A percentile compares a stretch with the other conserved stretches of the same genome.
Evolutionary conservation across 2,113 vertebrate species (phyloP).

Genomic region (Oryzias javanicus): DNA sequence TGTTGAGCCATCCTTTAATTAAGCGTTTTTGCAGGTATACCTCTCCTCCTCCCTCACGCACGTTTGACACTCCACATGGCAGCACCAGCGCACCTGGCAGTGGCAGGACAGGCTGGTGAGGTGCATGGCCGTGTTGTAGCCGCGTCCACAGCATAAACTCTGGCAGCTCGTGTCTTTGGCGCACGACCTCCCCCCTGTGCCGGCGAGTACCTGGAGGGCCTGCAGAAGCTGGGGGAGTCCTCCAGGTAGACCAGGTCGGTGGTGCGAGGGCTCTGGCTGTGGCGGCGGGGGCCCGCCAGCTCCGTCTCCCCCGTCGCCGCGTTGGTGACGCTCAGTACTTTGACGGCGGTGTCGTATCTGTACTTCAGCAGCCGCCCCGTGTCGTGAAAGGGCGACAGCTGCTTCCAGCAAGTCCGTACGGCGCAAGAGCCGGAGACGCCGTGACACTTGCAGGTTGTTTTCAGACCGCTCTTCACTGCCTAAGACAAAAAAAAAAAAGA

Average conservation of each 20-base stretch:
- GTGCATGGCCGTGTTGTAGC: constrained; percentile 93
- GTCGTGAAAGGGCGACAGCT: constrained; percentile 94
- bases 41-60: constrained; percentile 92
- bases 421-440: constrained; percentile 96
- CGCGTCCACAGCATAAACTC: constrained; percentile 93
- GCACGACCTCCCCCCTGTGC: constrained; percentile 87
- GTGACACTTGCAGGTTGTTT: constrained; percentile 98
- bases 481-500: constrained; percentile 61
- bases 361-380: constrained; percentile 88
- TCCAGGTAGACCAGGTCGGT: constrained; percentile 92
- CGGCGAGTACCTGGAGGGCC: constrained; percentile 88
- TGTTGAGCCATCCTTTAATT: constrained; percentile 19
- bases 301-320: constrained; percentile 88
- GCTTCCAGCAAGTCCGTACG: constrained; percentile 96
- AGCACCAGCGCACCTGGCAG: constrained; percentile 98
- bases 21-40: constrained; percentile 94
- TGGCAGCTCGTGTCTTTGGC: constrained; percentile 91
- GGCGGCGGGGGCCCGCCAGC: constrained; percentile 76
- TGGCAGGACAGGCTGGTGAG: constrained; percentile 93
- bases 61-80: constrained; percentile 97
- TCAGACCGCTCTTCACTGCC: constrained; percentile 94
- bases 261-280: constrained; percentile 76
- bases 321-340: constrained; percentile 92
- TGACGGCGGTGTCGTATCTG: constrained; percentile 85
- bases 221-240: constrained; percentile 96